Base-by-base conservation (phyloP, 1,140 invertebrate genomes). In the Cherax quadricarinatus region DNA sequence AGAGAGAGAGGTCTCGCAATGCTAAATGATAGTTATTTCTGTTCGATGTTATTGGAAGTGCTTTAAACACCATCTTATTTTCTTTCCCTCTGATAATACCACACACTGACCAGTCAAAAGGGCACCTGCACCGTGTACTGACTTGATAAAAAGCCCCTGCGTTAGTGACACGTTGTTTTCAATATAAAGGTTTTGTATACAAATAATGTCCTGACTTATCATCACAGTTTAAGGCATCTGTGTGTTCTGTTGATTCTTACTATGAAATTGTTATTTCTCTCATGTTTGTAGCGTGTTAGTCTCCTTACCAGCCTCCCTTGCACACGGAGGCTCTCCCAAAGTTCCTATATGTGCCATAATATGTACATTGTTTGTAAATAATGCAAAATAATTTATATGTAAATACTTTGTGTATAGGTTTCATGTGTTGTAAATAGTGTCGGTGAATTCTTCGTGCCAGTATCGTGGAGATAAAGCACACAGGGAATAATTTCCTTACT, bases 291-390 rank as follows among this genome's bases (percentile, higher is more conserved):
- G 41, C 0, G 48, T 49, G 48, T 57, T 10, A 51, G 9, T 10
- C 49, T 80, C 78, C 78, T 41, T 51, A 7, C 78, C n/a, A 4
- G n/a, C 9, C 78, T 5, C n/a, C 78, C 49, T 81, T 5, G 3
- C 51, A 84, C 79, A 57, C 78, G 75, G 73, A 24, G 75, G 78
- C 78, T 80, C 78, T 73, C 85, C 86, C 60, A 92, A 92, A 92
- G 91, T 92, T 92, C 91, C 91, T 92, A 92, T 88, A 53, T 92
- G 91, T 92, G 91, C 91, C 91, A 92, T 92, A 92, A 60, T 81
- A 48, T 88, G 86, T 87, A 92, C n/a, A 92, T 41, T 84, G 85
- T 24, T 73, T 92, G 91, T 92, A 92, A 83, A 92, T 92, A 92
- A 60, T 18, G 51, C 16, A 82, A 48, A 88, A 88, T 92, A 92